phyloP scores from a whole-genome alignment of 2,797 vertebrate genomes.

The Oreochromis mossambicus region DNA sequence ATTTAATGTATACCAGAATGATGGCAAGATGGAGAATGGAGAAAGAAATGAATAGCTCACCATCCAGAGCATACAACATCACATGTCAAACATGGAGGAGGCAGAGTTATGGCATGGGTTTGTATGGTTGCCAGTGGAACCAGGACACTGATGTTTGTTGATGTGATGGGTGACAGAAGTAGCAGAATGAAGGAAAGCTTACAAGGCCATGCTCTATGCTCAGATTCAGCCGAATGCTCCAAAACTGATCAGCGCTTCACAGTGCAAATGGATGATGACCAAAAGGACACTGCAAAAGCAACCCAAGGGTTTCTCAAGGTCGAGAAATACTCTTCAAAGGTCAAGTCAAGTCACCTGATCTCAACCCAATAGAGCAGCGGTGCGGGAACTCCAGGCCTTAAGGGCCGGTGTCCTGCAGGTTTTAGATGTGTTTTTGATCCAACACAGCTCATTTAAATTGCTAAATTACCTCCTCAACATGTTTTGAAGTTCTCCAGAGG shows the following conservation, averaged over 20 bases:
- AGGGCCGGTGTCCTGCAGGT: fast-evolving
- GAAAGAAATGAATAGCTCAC: not conserved
- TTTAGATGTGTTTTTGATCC: not conserved
- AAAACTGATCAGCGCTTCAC: not conserved
- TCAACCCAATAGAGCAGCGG: not conserved
- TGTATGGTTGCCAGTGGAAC: not conserved
- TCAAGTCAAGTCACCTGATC: not conserved
- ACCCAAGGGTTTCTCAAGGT: not conserved
- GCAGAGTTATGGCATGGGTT: not conserved
- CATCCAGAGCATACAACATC: not conserved
- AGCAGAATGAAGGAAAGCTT: not conserved
- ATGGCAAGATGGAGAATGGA: not conserved
- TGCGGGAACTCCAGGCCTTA: not conserved
- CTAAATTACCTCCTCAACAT: not conserved
- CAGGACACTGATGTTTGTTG: not conserved
- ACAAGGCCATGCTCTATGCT: not conserved
- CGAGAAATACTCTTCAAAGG: not conserved
- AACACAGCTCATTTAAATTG: not conserved
- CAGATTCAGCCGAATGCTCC: not conserved
- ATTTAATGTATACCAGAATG: not conserved
- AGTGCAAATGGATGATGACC: not conserved
- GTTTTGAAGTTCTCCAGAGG: fast-evolving
- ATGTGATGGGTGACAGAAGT: not conserved
- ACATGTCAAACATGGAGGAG: not conserved
- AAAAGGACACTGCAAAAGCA: fast-evolving